Evolutionary conservation across 2,888 invertebrate genomes (phyloP).

Genomic region (Arrhopalites spinosus): DNA sequence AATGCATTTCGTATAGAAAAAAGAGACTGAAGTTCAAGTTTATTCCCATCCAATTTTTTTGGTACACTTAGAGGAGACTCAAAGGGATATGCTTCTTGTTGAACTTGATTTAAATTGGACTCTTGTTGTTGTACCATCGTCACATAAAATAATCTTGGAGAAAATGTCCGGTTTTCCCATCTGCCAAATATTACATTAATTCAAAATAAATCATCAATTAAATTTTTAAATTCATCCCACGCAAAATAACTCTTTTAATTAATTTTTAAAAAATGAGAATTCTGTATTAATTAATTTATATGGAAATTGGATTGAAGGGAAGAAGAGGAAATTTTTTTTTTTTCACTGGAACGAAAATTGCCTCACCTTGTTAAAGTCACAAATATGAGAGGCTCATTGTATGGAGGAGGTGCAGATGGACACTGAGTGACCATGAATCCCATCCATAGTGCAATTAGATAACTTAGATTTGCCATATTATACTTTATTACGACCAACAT

Average conservation of each 20-base stretch:
- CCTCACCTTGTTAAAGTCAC: slow-evolving; percentile 32
- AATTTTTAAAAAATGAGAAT: not conserved
- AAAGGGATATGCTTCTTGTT: slow-evolving; percentile 22
- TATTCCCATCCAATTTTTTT: slow-evolving; percentile 22
- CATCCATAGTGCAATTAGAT: slow-evolving; percentile 13
- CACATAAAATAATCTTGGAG: slow-evolving; percentile 39
- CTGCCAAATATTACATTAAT: slow-evolving; percentile 9
- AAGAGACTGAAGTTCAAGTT: not conserved
- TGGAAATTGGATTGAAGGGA: not conserved
- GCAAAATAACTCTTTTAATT: not conserved
- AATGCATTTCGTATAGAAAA: slow-evolving; percentile 25
- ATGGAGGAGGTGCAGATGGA: slow-evolving; percentile 32
- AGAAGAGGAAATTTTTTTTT: not conserved
- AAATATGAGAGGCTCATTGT: slow-evolving; percentile 33
- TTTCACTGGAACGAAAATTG: not conserved
- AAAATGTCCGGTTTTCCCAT: slow-evolving; percentile 44
- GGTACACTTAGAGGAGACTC: slow-evolving; percentile 11
- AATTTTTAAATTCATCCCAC: not conserved
- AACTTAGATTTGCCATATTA: not conserved
- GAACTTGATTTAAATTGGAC: slow-evolving; percentile 27
- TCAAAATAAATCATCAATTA: not conserved
- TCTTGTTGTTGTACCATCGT: slow-evolving; percentile 13
- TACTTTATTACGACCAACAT: slow-evolving; percentile 1
- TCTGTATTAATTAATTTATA: not conserved
- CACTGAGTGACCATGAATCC: slow-evolving; percentile 25